Evolutionary conservation across 2,113 vertebrate species (phyloP).

Genomic region (Thunnus thynnus): DNA sequence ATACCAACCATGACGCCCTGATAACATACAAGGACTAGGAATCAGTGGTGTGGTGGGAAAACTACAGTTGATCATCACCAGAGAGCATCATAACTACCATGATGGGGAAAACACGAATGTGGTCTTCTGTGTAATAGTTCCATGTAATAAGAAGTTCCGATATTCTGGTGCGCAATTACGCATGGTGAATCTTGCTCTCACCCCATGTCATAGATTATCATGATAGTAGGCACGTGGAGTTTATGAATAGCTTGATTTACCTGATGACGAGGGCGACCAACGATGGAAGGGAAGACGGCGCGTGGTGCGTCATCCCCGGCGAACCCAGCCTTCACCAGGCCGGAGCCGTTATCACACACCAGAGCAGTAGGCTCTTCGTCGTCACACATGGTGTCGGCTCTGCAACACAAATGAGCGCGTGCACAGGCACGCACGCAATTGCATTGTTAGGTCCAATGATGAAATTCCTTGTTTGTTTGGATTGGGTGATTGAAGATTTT

Average conservation of each 20-base stretch:
- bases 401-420: conserved; percentile 46
- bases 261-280: conserved; percentile 83
- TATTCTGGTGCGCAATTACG: conserved; percentile 15
- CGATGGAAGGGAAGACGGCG: conserved; percentile 84
- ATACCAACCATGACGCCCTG: conserved; percentile 97
- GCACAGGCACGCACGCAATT: background rate
- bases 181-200: background rate
- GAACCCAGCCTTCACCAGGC: conserved; percentile 83
- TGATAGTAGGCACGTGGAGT: background rate
- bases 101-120: too few species aligned
- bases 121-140: too few species aligned
- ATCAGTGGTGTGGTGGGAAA: background rate
- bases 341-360: conserved; percentile 82
- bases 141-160: background rate
- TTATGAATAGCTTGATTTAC: conserved; percentile 59
- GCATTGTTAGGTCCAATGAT: conserved; percentile 10
- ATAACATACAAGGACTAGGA: background rate
- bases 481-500: background rate
- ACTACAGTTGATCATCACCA: background rate
- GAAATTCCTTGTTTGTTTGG: conserved; percentile 1
- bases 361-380: conserved; percentile 81
- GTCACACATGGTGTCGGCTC: conserved; percentile 79
- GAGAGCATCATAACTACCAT: background rate
- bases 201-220: background rate
- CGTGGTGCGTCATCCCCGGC: conserved; percentile 83